Evolutionary conservation across 2,888 invertebrate species (phyloP).

Genomic region (Cerastis rubricosa): DNA sequence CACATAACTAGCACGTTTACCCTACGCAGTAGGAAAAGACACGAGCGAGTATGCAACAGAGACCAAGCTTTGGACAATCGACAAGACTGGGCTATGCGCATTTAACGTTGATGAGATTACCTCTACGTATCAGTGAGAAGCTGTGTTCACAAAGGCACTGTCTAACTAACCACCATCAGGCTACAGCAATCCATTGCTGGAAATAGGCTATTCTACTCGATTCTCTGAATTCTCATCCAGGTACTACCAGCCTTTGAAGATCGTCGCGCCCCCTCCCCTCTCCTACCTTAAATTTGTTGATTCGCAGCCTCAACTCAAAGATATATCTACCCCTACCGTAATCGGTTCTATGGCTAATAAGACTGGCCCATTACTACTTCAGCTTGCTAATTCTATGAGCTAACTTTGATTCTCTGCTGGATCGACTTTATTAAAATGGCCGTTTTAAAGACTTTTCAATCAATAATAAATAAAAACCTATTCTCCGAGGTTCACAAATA

Average conservation of each 20-base stretch:
- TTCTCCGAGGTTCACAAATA: background rate
- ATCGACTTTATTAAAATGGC: background rate
- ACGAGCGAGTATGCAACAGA: constrained; percentile 21
- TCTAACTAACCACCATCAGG: background rate
- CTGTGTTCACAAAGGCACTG: background rate
- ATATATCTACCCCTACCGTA: background rate
- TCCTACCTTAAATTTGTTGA: background rate
- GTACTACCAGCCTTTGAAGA: background rate
- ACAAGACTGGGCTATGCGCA: too few relatives aligned
- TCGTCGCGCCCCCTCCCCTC: too few relatives aligned
- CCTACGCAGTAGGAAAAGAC: constrained; percentile 50
- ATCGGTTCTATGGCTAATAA: background rate
- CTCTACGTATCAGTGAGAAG: background rate
- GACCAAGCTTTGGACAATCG: background rate
- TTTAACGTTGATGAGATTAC: background rate
- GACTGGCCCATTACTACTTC: background rate
- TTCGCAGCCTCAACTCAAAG: background rate
- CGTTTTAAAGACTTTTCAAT: background rate
- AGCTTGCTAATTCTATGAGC: background rate
- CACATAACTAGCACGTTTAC: constrained; percentile 58
- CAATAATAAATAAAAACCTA: too few relatives aligned
- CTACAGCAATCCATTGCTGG: background rate
- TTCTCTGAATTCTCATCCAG: background rate
- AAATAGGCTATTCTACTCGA: background rate
- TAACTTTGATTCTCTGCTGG: background rate